These are phyloP conservation scores for Phycodurus eques DNA, from an alignment of 2,113 vertebrate species.

Conservation along the genomic window DNA sequence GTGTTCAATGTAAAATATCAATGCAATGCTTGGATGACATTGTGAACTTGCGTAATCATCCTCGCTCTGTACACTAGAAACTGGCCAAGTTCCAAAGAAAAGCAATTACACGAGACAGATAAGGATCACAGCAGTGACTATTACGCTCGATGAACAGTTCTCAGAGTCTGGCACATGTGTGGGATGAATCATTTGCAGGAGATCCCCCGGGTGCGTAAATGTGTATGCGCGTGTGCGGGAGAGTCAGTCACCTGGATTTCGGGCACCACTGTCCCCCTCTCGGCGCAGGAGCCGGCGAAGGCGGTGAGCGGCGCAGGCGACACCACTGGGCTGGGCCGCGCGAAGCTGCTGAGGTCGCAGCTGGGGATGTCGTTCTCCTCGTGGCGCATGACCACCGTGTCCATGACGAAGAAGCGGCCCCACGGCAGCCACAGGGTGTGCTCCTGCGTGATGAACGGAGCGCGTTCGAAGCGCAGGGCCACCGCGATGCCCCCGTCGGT, in stretches of 20 bases:
- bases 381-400: conserved; percentile 94
- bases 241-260: conserved; percentile 88
- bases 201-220: conserved; percentile 24
- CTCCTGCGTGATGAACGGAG: conserved; percentile 96
- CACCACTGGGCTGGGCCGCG: conserved; percentile 87
- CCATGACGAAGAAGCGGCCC: conserved; percentile 99
- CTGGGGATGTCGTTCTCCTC: conserved; percentile 98
- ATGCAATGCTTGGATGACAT: neutral
- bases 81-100: conserved; percentile 39
- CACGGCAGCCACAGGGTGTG: conserved; percentile 96
- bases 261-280: conserved; percentile 86
- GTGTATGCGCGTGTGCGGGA: conserved; percentile 8
- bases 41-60: conserved; percentile 44
- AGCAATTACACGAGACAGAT: conserved; percentile 64
- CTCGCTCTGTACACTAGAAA: conserved; percentile 49
- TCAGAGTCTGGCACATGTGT: conserved; percentile 33
- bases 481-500: conserved; percentile 90
- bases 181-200: conserved; percentile 47
- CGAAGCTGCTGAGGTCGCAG: conserved; percentile 95
- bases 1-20: neutral
- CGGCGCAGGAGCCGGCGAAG: conserved; percentile 86
- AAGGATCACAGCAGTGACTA: conserved; percentile 55
- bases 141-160: conserved; percentile 53
- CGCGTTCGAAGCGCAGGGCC: conserved; percentile 88
- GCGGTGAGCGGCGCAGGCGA: conserved; percentile 88